Evolutionary conservation across 2,113 vertebrate genomes (phyloP).

Genomic region (Nasalis larvatus): DNA sequence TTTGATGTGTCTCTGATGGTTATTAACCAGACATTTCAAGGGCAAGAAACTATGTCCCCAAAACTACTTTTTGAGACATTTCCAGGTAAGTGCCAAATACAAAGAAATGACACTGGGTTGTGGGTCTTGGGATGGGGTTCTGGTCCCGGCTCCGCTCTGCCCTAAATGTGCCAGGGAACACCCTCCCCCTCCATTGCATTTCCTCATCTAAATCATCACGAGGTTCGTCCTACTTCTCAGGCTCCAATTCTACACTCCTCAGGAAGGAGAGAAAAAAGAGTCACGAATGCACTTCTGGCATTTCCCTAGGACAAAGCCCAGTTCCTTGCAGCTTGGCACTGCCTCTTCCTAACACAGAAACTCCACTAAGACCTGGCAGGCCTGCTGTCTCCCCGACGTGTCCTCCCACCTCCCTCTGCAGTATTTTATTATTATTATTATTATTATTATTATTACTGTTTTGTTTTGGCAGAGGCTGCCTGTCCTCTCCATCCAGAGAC

Average conservation of each 20-base stretch:
- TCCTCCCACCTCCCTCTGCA: background rate
- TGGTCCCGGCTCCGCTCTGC: background rate
- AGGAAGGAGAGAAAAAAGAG: background rate
- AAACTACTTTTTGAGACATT: conserved; percentile 10
- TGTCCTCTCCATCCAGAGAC: background rate
- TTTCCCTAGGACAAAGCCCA: background rate
- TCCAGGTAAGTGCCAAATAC: background rate
- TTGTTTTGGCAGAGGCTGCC: background rate
- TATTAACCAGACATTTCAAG: conserved; percentile 39
- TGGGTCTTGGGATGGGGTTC: background rate
- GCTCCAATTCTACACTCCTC: background rate
- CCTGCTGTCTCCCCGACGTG: background rate
- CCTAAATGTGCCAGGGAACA: background rate
- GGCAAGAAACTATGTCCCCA: background rate
- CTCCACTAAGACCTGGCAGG: background rate
- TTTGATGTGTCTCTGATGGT: conserved; percentile 16
- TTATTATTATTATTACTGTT: background rate
- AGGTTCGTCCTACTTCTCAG: background rate
- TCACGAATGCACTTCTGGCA: background rate
- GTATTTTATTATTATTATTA: background rate
- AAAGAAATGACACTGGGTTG: background rate
- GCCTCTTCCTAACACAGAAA: background rate
- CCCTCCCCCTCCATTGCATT: fast-evolving
- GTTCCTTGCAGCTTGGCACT: background rate
- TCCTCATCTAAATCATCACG: background rate